Base-by-base conservation (phyloP, 1,140 invertebrate genomes). In the Teleogryllus occipitalis region DNA sequence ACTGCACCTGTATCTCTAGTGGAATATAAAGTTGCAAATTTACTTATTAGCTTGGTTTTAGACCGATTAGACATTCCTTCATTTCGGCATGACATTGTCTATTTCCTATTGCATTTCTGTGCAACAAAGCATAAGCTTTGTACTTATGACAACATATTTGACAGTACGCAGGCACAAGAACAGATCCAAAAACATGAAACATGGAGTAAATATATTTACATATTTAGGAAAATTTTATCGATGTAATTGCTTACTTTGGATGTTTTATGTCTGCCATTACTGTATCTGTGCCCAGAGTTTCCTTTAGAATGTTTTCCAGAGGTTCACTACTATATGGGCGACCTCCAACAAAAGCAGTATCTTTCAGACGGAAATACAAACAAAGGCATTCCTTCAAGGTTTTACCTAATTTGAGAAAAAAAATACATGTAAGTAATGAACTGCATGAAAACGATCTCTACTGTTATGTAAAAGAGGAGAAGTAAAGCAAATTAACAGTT, bases 281-380 rank as follows among this genome's bases (percentile, higher is more conserved):
- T 54, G 92, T 94, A 8, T 92, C 87, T n/a, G 90, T 89, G 2
- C 98, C 97, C 82, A 99, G 90, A 84, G 94, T 93, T 74, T 96
- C 91, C 85, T 97, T 95, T 27, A 99, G 86, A 65, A 98, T 92
- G 15, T 88, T 89, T 86, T 99, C 98, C 75, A 99, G 88, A 0
- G 90, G 87, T 72, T 96, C 94, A 74, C 95, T 94, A 46, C 90
- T 88, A 85, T 99, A 99, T 0, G 98, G 98, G 75, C 97, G 87
- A 48, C 88, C 90, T 3, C 97, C 97, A 10, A 92, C 89, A 84
- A 99, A 99, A 0, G 97, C 94, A 76, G 93, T 89, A 83, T 99
- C 95, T 85, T 99, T 99, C 85, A 99, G 90, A 54, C 93, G 90
- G 83, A 99, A 95, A 86, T 98, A 99, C 3, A 99, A 85, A 39